These are phyloP conservation scores for Xyrichtys novacula DNA, from an alignment of 2,797 vertebrate genomes.

Conservation along the genomic window DNA sequence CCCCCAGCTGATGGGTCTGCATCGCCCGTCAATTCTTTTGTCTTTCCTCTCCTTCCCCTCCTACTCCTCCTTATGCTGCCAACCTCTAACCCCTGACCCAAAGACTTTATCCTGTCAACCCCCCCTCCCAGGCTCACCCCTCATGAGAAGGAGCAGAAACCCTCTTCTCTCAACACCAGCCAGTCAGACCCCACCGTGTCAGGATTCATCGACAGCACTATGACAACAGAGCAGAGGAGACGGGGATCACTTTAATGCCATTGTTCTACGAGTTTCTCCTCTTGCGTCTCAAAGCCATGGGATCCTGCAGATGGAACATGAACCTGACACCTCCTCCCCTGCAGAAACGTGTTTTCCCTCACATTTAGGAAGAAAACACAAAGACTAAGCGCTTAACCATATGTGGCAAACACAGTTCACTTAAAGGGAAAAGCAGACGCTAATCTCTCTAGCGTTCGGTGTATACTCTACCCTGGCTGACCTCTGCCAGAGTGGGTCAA, in stretches of 20 bases:
- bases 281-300: slow-evolving; percentile 45
- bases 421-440: slow-evolving; percentile 23
- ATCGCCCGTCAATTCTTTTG: slow-evolving; percentile 62
- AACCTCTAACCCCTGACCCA: slow-evolving; percentile 82
- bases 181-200: slow-evolving; percentile 47
- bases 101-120: slow-evolving; percentile 65
- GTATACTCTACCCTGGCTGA: slow-evolving; percentile 24
- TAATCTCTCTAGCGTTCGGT: slow-evolving; percentile 28
- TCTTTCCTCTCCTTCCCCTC: slow-evolving; percentile 30
- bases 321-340: slow-evolving; percentile 62
- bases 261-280: slow-evolving; percentile 51
- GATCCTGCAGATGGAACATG: slow-evolving; percentile 62
- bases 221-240: slow-evolving; percentile 72
- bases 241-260: slow-evolving; percentile 69
- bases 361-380: neutral
- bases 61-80: slow-evolving; percentile 62
- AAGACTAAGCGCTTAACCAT: slow-evolving; percentile 44
- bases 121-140: slow-evolving; percentile 4
- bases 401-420: slow-evolving; percentile 27
- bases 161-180: slow-evolving; percentile 38
- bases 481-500: slow-evolving; percentile 41
- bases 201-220: slow-evolving; percentile 63
- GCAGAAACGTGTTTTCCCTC: slow-evolving; percentile 20
- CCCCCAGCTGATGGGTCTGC: slow-evolving; percentile 74
- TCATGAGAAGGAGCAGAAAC: slow-evolving; percentile 50